A percentile compares a stretch with the other conserved stretches of the same genome.
These are phyloP conservation scores for Lepilemur ruficaudatus DNA, from an alignment of 2,797 vertebrate genomes.

Conservation along the genomic window DNA sequence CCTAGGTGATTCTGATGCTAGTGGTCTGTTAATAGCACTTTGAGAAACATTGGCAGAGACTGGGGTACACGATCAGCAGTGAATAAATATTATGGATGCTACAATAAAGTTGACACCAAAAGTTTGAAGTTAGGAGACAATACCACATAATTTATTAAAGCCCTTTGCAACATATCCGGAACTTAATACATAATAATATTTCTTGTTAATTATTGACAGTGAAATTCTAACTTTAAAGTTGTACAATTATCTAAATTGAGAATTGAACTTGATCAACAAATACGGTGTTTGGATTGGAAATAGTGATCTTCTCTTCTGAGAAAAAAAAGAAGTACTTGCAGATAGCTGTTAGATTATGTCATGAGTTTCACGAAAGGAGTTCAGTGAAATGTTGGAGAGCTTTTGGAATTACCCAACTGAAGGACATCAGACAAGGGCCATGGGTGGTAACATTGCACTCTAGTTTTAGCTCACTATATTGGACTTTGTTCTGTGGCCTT, in stretches of 20 bases:
- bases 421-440: not conserved
- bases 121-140: not conserved
- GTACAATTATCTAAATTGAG: not conserved
- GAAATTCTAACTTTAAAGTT: not conserved
- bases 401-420: not conserved
- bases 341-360: not conserved
- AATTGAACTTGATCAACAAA: not conserved
- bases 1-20: not conserved
- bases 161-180: not conserved
- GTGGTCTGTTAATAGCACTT: not conserved
- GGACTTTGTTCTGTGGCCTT: conserved; percentile 9
- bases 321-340: not conserved
- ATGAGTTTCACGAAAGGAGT: not conserved
- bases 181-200: not conserved
- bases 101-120: not conserved
- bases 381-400: not conserved
- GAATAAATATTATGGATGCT: too few species aligned
- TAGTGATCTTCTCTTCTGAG: not conserved
- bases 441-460: not conserved
- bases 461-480: not conserved
- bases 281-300: not conserved
- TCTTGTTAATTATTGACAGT: not conserved
- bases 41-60: not conserved
- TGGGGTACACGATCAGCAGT: not conserved
- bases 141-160: not conserved